Evolutionary conservation across 2,888 invertebrate genomes (phyloP).

Genomic region (Acleris cristana): DNA sequence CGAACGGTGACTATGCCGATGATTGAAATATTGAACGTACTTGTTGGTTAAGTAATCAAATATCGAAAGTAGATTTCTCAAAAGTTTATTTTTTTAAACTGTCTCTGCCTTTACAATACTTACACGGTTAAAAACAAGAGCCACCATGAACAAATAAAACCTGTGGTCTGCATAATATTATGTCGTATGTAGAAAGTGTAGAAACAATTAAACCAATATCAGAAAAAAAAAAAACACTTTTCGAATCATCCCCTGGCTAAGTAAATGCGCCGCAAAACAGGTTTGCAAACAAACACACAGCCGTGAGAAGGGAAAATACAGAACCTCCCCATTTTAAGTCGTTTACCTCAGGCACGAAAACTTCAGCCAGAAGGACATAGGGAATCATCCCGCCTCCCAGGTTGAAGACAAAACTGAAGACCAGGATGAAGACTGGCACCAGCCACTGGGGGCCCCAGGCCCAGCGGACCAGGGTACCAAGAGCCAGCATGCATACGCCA

Average conservation of each 20-base stretch:
- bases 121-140: no score
- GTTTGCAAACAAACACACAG: no score
- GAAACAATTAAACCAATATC: neutral
- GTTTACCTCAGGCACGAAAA: slow-evolving; percentile 29
- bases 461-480: slow-evolving; percentile 31
- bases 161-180: neutral
- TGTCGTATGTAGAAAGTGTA: neutral
- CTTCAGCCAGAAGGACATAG: slow-evolving; percentile 32
- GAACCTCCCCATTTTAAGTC: neutral
- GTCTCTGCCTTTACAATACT: no score
- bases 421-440: slow-evolving; percentile 47
- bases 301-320: no score
- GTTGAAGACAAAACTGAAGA: slow-evolving; percentile 50
- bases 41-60: no score
- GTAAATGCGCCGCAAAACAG: no score
- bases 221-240: no score
- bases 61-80: no score
- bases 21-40: no score
- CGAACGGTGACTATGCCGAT: no score
- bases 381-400: slow-evolving; percentile 51
- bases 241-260: no score
- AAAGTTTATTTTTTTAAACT: no score
- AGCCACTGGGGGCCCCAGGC: slow-evolving; percentile 42
- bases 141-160: neutral
- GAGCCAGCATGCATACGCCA: slow-evolving; percentile 18